These are phyloP conservation scores for Dasyurus viverrinus DNA, from an alignment of 2,113 vertebrate genomes.

Conservation along the genomic window DNA sequence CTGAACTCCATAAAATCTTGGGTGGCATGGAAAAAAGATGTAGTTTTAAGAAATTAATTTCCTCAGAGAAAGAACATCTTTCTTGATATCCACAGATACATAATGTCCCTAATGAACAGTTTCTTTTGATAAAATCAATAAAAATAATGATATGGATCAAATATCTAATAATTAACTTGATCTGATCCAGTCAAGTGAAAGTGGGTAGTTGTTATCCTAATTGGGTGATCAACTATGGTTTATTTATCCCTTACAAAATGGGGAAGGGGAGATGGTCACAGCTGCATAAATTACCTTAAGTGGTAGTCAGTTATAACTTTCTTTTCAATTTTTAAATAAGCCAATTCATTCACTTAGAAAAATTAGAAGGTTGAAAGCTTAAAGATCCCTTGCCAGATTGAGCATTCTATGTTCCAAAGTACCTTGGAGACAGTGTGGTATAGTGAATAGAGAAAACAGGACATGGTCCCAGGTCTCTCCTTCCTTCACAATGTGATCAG, in stretches of 20 bases:
- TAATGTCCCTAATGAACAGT: background rate
- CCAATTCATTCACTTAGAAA: background rate
- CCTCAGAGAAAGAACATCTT: background rate
- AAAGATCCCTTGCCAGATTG: background rate
- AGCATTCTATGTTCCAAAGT: background rate
- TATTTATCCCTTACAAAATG: background rate
- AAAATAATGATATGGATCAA: background rate
- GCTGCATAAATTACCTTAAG: background rate
- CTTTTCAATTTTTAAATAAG: background rate
- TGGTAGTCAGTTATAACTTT: background rate
- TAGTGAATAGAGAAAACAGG: background rate
- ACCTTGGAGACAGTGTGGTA: background rate
- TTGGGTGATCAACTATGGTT: background rate
- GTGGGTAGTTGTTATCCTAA: background rate
- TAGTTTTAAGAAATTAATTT: background rate
- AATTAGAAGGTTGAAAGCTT: background rate
- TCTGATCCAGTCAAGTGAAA: background rate
- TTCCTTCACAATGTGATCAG: background rate
- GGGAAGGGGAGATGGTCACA: background rate
- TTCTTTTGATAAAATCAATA: background rate
- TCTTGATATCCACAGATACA: background rate
- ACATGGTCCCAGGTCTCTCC: background rate
- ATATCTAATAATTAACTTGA: background rate
- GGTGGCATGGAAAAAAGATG: background rate
- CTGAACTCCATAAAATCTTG: background rate